These are phyloP conservation scores for Pseudoatta argentina DNA, from an alignment of 1,140 invertebrate genomes.

Conservation along the genomic window DNA sequence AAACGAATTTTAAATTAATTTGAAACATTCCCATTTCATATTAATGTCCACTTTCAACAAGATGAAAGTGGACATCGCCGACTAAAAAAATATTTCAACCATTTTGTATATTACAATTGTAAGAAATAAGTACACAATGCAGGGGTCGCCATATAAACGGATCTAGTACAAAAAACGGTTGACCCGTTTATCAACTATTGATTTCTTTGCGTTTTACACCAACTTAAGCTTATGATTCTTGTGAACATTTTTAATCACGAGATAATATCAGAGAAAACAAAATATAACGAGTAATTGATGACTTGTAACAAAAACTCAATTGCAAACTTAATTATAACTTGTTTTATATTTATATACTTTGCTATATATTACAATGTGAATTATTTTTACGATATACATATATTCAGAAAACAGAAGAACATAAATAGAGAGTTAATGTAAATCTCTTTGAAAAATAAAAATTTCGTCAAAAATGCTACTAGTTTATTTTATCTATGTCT, in stretches of 20 bases:
- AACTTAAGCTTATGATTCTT: background rate
- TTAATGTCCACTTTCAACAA: background rate
- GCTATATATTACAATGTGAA: background rate
- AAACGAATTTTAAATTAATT: background rate
- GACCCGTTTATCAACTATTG: background rate
- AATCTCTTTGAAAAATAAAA: slow-evolving; percentile 5
- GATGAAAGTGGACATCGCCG: background rate
- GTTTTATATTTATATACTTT: background rate
- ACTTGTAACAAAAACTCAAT: background rate
- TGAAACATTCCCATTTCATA: background rate
- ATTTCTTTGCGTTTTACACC: background rate
- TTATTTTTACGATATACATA: background rate
- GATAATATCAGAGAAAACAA: background rate
- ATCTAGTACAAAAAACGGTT: slow-evolving; percentile 11
- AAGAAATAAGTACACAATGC: no score
- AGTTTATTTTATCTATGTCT: background rate
- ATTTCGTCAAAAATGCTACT: background rate
- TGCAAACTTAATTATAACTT: background rate
- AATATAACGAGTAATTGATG: background rate
- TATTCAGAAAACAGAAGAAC: background rate
- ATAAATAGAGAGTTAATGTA: background rate
- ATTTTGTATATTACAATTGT: background rate
- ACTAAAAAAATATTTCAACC: background rate
- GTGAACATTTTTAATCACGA: background rate
- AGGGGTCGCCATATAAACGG: background rate